These are phyloP conservation scores for Coracopsis vasa DNA, from an alignment of 2,113 vertebrate genomes.

Conservation along the genomic window DNA sequence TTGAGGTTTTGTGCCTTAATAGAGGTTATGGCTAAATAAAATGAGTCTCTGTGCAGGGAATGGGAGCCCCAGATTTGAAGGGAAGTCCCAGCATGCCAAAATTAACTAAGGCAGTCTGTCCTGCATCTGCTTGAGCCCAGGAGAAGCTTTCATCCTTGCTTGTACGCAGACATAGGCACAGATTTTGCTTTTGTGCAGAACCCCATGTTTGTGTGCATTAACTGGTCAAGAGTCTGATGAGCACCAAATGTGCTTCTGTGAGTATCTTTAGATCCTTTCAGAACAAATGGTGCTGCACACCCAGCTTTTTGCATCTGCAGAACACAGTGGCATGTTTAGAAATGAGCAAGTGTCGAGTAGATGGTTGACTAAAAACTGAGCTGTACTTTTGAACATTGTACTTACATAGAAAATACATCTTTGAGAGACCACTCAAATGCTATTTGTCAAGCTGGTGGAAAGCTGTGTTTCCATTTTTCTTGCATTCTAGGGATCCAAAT, in stretches of 20 bases:
- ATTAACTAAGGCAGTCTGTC: neutral
- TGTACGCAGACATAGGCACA: neutral
- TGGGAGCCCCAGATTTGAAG: neutral
- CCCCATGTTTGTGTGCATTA: neutral
- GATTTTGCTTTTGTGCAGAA: neutral
- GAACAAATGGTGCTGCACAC: neutral
- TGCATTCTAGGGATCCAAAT: slow-evolving; percentile 91
- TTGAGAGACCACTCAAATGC: neutral
- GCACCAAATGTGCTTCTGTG: neutral
- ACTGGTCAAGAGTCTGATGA: neutral
- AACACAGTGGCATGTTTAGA: neutral
- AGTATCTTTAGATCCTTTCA: neutral
- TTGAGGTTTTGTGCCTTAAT: neutral
- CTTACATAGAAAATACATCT: neutral
- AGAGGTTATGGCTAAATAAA: neutral
- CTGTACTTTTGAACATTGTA: neutral
- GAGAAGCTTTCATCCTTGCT: neutral
- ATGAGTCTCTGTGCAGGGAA: neutral
- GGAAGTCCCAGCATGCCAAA: neutral
- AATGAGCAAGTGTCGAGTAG: neutral
- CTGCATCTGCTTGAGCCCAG: neutral
- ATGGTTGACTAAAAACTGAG: neutral
- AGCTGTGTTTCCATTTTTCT: slow-evolving; percentile 1
- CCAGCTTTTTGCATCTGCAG: neutral
- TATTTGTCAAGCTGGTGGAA: neutral